Evolutionary conservation across 2,797 vertebrate species (phyloP).

Genomic region (Vultur gryphus): DNA sequence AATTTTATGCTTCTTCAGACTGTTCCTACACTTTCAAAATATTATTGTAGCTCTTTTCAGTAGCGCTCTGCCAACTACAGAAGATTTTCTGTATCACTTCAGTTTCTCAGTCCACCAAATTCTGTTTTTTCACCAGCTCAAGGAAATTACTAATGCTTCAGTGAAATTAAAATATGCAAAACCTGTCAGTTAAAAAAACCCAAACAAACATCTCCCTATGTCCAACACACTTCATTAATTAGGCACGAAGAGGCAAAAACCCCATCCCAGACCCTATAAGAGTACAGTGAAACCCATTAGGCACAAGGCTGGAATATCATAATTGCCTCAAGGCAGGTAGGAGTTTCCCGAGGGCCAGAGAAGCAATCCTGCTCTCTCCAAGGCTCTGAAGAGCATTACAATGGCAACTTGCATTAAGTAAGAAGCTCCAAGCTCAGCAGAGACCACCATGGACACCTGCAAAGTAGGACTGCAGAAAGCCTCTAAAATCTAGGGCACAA

Average conservation of each 20-base stretch:
- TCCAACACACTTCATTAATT: neutral
- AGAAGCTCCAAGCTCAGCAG: neutral
- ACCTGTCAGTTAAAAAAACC: fast-evolving
- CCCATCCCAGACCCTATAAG: neutral
- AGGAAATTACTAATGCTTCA: neutral
- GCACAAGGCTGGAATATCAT: neutral
- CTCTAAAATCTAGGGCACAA: neutral
- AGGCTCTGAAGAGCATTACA: neutral
- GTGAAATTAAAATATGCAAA: neutral
- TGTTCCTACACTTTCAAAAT: neutral
- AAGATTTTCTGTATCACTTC: neutral
- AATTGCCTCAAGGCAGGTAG: neutral
- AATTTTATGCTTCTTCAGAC: neutral
- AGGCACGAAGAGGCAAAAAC: neutral
- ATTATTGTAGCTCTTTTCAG: neutral
- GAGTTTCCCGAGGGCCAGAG: neutral
- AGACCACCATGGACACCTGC: neutral
- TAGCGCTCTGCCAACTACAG: neutral
- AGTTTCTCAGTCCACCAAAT: neutral
- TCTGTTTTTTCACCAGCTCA: neutral
- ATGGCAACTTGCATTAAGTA: neutral
- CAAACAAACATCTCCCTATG: neutral
- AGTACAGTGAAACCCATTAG: neutral
- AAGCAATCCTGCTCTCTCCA: neutral
- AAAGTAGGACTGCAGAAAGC: neutral